Percentiles rank a stretch among this genome's conserved stretches.
Conservation (phyloP, 2,888 invertebrate species). For the Rhingia rostrata region DNA sequence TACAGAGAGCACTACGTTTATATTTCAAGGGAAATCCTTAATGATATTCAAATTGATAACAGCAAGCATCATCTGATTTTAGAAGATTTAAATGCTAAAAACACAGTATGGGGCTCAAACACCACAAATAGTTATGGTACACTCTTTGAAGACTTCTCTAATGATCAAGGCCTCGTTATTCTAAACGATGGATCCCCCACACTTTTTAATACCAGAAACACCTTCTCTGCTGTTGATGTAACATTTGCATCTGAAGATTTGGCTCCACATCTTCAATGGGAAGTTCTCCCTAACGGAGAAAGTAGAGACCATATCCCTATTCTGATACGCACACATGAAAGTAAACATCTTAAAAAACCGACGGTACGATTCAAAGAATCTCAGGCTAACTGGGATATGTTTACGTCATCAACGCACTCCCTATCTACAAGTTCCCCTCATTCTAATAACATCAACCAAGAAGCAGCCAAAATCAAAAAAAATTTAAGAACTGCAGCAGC, state of each 20-base stretch:
- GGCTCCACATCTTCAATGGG: conserved; percentile 8
- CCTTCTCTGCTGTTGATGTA: conserved; percentile 1
- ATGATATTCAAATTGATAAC: not conserved
- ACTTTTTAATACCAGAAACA: conserved; percentile 6
- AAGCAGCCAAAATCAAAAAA: conserved; percentile 20
- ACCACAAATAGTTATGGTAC: not conserved
- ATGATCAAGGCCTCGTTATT: conserved; percentile 4
- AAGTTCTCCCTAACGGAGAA: conserved; percentile 1
- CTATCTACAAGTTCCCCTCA: not conserved
- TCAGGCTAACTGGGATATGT: not conserved
- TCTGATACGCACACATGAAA: conserved; percentile 2
- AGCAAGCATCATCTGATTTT: conserved; percentile 7
- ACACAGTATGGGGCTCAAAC: not conserved
- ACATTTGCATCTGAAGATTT: conserved; percentile 13
- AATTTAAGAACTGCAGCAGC: conserved; percentile 5
- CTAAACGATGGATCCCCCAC: conserved; percentile 15
- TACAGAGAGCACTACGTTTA: too few species aligned
- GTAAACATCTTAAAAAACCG: conserved; percentile 2
- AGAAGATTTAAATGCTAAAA: not conserved
- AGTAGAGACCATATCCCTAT: conserved; percentile 20
- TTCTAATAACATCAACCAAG: conserved; percentile 10
- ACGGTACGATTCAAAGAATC: not conserved
- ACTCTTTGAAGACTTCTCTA: conserved; percentile 2
- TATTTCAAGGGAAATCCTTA: too few species aligned
- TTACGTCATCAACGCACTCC: not conserved